Evolutionary conservation across 1,140 invertebrate species (phyloP).

Genomic region (Archegozetes longisetosus): DNA sequence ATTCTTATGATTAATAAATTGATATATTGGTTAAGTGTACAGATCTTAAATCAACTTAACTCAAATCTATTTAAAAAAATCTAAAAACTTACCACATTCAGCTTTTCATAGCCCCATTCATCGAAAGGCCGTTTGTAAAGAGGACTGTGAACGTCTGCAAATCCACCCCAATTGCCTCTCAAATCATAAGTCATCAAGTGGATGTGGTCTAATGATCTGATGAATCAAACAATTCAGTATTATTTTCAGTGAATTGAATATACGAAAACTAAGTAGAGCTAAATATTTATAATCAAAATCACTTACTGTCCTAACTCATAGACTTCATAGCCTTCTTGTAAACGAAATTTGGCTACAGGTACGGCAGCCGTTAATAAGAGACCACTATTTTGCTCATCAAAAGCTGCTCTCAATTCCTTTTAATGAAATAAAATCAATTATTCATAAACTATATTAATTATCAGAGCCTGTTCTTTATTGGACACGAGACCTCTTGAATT

Average conservation of each 20-base stretch:
- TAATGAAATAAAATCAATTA: constrained; percentile 28
- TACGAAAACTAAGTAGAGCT: not conserved
- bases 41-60: not conserved
- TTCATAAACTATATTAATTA: not conserved
- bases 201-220: constrained; percentile 54
- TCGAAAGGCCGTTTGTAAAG: constrained; percentile 41
- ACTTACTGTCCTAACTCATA: constrained; percentile 35
- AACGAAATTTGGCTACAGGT: constrained; percentile 38
- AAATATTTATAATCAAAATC: constrained; percentile 22
- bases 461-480: too few relatives aligned
- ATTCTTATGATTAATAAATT: constrained; percentile 41
- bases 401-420: constrained; percentile 47
- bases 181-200: constrained; percentile 82
- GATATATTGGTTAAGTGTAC: constrained; percentile 3
- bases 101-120: constrained; percentile 68
- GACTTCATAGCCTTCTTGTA: constrained; percentile 53
- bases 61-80: too few relatives aligned
- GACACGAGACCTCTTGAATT: too few relatives aligned
- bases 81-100: constrained; percentile 45
- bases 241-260: not conserved
- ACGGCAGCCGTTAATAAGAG: constrained; percentile 34
- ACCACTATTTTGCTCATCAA: constrained; percentile 38
- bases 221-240: constrained; percentile 20
- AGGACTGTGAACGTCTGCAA: constrained; percentile 64
- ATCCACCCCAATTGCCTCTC: constrained; percentile 74